phyloP scores from a whole-genome alignment of 2,113 vertebrate genomes.

The Corythornis madagascariensis region DNA sequence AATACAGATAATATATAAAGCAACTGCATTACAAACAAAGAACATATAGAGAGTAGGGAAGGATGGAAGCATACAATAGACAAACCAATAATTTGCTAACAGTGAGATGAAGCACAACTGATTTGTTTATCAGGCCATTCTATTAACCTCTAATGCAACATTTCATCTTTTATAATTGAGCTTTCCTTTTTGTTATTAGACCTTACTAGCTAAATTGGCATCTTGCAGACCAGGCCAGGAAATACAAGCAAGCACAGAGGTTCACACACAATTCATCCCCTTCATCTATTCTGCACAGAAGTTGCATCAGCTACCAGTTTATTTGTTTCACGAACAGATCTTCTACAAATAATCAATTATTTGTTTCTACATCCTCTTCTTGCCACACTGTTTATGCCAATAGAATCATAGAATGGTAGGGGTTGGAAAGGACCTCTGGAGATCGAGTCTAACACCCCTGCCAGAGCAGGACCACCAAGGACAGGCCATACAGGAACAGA shows the following conservation, averaged over 20 bases:
- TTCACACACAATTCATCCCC: not conserved
- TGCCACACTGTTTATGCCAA: not conserved
- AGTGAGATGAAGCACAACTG: not conserved
- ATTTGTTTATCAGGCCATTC: constrained; percentile 39
- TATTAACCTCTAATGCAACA: constrained; percentile 33
- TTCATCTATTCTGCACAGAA: not conserved
- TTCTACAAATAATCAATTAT: too few species aligned
- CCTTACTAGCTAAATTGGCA: constrained; percentile 37
- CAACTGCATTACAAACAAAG: not conserved
- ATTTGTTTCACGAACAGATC: too few species aligned
- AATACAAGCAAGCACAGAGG: not conserved
- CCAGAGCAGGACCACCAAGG: too few species aligned
- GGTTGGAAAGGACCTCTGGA: too few species aligned
- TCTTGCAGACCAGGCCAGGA: not conserved
- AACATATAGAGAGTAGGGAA: not conserved
- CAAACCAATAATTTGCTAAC: constrained; percentile 17
- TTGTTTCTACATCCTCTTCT: not conserved
- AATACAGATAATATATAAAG: not conserved
- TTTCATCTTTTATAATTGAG: constrained; percentile 47
- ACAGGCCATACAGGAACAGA: too few species aligned
- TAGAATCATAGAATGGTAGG: too few species aligned
- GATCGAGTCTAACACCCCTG: too few species aligned
- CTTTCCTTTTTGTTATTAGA: constrained; percentile 41
- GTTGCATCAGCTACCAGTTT: not conserved
- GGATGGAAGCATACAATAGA: not conserved